Base-by-base conservation (phyloP, 2,888 invertebrate species). In the Microchrysa polita region DNA sequence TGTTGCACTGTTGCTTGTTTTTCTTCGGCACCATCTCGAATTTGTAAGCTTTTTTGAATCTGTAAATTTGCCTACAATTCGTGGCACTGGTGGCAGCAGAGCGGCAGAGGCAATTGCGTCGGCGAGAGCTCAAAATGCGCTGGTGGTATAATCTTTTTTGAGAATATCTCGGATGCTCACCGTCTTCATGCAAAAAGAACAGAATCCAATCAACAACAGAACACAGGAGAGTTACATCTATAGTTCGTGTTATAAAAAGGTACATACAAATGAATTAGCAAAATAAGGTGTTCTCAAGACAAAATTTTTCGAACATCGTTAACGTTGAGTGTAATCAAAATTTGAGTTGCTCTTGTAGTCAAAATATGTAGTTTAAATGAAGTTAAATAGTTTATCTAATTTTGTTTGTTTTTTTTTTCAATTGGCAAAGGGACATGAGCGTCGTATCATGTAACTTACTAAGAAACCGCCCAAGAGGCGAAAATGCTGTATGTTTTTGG, bases 131-230 rank as follows among this genome's bases (percentile, higher is more conserved):
- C 57, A 34, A 57, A 69, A 69, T 69, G 69, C 69, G 57, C 48
- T 69, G 69, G 55, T 69, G n/a, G n/a, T n/a, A n/a, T n/a, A 57
- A 69, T 42, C 53, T 69, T 55, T n/a, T n/a, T 69, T 69, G 53
- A 67, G 67, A 67, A 44, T 27, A 52, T 67, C 52, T 53, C n/a
- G n/a, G 16, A 4, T 61, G 23, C 52, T 42, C 67, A 52, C 20
- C 67, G 20, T 44, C 20, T 27, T 27, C 67, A 67, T 52, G 40
- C 27, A 34, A 34, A 34, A 2, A 34, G 7, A 34, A 34, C 2
- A 34, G 7, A 34, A 34, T 34, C 27, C 7, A 34, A 5, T 34
- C 27, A 7, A 34, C 27, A 2, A 34, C 2, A 34, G 27, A 34
- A 34, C 27, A 34, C 27, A 34, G 27, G 4, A 34, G 4, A 34